These are phyloP conservation scores for Meteorus colon DNA, from an alignment of 2,888 invertebrate species.

Conservation along the genomic window DNA sequence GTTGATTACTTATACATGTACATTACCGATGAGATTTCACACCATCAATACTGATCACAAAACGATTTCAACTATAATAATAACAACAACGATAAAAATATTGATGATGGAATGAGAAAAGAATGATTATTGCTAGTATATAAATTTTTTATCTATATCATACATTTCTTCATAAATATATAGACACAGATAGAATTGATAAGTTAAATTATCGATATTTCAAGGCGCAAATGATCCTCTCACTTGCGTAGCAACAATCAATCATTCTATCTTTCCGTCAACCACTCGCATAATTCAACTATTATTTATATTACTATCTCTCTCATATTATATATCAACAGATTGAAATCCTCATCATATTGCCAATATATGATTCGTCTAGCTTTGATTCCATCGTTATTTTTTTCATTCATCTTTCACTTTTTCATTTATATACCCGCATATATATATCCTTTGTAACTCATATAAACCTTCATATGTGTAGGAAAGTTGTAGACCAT, in stretches of 20 bases:
- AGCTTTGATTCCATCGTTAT: constrained; percentile 3
- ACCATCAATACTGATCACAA: not conserved
- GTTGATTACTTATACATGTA: constrained; percentile 13
- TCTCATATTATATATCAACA: constrained; percentile 20
- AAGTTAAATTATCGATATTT: constrained; percentile 29
- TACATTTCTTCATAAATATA: not conserved
- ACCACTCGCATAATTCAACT: constrained; percentile 49
- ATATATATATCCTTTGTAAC: not conserved
- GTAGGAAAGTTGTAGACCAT: not conserved
- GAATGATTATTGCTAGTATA: not conserved
- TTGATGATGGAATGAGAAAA: constrained; percentile 22
- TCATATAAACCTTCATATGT: not conserved
- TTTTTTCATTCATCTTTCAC: not conserved
- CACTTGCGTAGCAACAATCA: constrained; percentile 20
- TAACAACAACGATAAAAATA: not conserved
- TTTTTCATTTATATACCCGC: not conserved
- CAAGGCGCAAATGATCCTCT: constrained; percentile 35
- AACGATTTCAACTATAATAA: not conserved
- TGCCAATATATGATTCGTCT: constrained; percentile 19
- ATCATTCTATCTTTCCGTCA: constrained; percentile 28
- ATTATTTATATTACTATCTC: constrained; percentile 49
- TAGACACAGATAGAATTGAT: constrained; percentile 6
- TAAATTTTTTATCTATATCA: not conserved
- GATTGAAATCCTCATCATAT: constrained; percentile 1
- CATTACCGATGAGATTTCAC: constrained; percentile 23